Evolutionary conservation across 1,140 invertebrate genomes (phyloP).

Genomic region (Bombus fervidus): DNA sequence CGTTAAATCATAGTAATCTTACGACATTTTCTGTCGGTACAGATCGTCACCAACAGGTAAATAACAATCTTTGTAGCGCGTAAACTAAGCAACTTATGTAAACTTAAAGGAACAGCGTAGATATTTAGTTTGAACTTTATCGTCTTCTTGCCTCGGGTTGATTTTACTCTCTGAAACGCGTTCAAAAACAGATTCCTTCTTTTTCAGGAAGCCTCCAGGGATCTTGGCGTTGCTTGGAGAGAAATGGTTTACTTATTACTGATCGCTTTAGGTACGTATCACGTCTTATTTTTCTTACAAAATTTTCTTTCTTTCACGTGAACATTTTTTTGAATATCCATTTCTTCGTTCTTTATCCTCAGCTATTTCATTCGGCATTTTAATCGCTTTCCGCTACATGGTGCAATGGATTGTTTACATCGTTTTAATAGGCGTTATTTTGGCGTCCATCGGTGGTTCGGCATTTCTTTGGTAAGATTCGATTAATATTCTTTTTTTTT

Average conservation of each 20-base stretch:
- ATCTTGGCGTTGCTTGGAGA: conserved; percentile 85
- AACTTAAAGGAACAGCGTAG: neutral
- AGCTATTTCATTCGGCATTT: conserved; percentile 85
- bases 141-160: neutral
- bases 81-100: neutral
- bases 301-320: neutral
- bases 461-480: conserved; percentile 86
- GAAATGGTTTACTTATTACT: conserved; percentile 85
- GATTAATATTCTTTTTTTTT: neutral
- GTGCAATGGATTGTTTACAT: conserved; percentile 88
- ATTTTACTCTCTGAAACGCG: neutral
- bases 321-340: neutral
- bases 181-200: neutral
- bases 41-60: neutral
- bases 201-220: conserved; percentile 85
- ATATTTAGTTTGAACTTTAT: neutral
- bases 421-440: conserved; percentile 84
- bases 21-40: neutral
- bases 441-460: conserved; percentile 85
- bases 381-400: conserved; percentile 85
- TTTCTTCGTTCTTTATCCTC: conserved; percentile 56
- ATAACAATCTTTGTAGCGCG: neutral
- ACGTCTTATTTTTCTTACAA: neutral
- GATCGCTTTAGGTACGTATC: conserved; percentile 84
- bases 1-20: neutral